These are phyloP conservation scores for Nycticebus coucang DNA, from an alignment of 2,113 vertebrate genomes.

Conservation along the genomic window DNA sequence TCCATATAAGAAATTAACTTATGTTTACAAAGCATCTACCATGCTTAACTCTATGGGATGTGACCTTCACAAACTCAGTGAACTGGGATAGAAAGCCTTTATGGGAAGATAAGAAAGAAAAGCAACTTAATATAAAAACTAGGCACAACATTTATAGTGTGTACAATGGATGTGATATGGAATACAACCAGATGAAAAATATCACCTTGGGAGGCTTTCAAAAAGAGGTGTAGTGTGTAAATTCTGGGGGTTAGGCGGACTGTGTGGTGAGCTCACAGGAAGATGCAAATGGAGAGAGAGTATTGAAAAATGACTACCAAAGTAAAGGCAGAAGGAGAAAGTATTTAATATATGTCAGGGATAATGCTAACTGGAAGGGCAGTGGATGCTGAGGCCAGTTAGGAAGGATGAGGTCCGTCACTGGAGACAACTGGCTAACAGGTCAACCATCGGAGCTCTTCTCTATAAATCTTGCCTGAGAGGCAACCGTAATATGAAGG, in stretches of 20 bases:
- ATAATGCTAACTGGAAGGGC: neutral
- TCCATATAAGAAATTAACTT: neutral
- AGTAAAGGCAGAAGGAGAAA: neutral
- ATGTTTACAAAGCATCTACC: neutral
- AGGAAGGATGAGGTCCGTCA: neutral
- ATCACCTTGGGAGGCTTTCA: neutral
- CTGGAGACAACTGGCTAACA: neutral
- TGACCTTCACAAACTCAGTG: neutral
- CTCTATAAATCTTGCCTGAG: neutral
- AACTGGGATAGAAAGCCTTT: neutral
- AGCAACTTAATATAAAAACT: neutral
- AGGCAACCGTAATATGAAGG: neutral
- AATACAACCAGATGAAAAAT: neutral
- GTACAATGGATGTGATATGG: neutral
- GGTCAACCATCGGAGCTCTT: neutral
- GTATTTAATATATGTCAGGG: neutral
- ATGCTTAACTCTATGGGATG: neutral
- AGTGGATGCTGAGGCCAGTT: no score
- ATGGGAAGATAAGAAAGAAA: neutral
- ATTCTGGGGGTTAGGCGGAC: neutral
- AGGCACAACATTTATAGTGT: neutral
- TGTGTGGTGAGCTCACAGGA: neutral
- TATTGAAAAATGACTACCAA: neutral
- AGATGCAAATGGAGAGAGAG: neutral
- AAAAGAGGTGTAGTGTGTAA: neutral